phyloP scores from a whole-genome alignment of 2,888 invertebrate genomes.

The Ceratothoa steindachneri region DNA sequence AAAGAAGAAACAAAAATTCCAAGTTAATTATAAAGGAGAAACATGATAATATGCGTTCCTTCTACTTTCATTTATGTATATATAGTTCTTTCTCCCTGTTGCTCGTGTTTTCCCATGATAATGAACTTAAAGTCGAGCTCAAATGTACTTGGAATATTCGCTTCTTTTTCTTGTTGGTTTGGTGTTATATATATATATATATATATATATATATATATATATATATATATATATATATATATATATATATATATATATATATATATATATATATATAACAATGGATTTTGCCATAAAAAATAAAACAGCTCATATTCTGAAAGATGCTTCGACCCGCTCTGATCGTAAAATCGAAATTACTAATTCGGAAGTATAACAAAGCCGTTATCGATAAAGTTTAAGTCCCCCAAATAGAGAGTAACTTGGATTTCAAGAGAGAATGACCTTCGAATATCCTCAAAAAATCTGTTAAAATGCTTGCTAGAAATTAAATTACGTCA shows the following conservation, averaged over 20 bases:
- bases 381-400: conserved; percentile 1
- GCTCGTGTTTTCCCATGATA: no score
- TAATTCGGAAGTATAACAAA: conserved; percentile 3
- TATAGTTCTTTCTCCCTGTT: no score
- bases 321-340: neutral
- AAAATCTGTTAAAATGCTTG: neutral
- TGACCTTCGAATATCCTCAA: neutral
- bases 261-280: neutral
- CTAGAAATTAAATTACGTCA: neutral
- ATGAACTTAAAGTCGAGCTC: no score
- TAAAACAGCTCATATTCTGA: neutral
- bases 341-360: conserved; percentile 4
- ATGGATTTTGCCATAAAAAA: neutral
- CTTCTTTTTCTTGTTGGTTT: no score
- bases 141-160: no score
- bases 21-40: no score
- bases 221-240: neutral
- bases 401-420: neutral
- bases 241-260: neutral
- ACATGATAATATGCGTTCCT: no score
- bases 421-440: neutral
- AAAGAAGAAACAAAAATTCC: no score
- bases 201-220: neutral
- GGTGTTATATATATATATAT: neutral
- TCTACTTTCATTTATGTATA: no score